These are phyloP conservation scores for Drosophila acutilabella DNA, from an alignment of 2,888 invertebrate species.

Conservation along the genomic window DNA sequence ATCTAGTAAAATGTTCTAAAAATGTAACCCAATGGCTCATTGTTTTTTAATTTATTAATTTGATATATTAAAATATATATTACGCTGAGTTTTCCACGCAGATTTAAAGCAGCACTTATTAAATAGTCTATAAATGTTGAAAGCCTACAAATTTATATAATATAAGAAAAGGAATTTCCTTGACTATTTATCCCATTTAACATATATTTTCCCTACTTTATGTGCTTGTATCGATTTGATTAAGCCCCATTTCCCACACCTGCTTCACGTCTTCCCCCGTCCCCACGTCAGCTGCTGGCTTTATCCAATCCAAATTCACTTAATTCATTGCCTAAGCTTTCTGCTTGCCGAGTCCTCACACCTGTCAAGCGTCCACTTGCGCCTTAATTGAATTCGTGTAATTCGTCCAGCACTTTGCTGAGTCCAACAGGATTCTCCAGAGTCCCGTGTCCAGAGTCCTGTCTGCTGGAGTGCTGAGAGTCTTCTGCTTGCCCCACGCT, in stretches of 20 bases:
- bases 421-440: slow-evolving; percentile 22
- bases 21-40: too few relatives aligned
- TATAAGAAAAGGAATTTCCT: too few relatives aligned
- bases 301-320: slow-evolving; percentile 49
- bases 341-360: slow-evolving; percentile 57
- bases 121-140: too few relatives aligned
- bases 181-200: background rate
- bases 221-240: slow-evolving; percentile 14
- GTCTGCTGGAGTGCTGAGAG: slow-evolving; percentile 1
- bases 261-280: background rate
- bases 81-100: too few relatives aligned
- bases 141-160: too few relatives aligned
- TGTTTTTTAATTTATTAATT: too few relatives aligned
- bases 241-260: background rate
- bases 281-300: background rate
- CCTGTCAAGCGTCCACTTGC: slow-evolving; percentile 67
- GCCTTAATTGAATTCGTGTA: slow-evolving; percentile 79
- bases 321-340: slow-evolving; percentile 68
- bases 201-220: background rate
- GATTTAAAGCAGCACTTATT: too few relatives aligned
- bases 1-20: too few relatives aligned
- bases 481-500: slow-evolving; percentile 25
- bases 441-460: background rate
- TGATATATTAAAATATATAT: too few relatives aligned
- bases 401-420: slow-evolving; percentile 52